Conservation (phyloP, 2,113 vertebrate species). For the Albula glossodonta region DNA sequence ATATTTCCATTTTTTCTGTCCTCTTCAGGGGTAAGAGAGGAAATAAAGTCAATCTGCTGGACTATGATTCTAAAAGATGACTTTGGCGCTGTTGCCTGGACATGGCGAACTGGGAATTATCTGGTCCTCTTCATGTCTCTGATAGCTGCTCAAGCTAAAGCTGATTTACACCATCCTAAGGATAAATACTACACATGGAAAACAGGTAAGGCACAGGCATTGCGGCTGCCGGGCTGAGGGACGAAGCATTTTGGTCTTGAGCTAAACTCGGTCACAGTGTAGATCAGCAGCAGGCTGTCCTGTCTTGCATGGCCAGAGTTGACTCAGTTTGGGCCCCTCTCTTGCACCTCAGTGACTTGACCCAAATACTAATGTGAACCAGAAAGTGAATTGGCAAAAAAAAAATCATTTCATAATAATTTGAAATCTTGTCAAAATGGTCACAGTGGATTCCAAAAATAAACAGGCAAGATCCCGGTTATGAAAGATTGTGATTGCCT, state of each 20-base stretch:
- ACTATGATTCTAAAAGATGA: constrained; percentile 88
- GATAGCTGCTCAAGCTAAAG: constrained; percentile 68
- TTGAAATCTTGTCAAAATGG: background rate
- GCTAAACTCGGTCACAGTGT: background rate
- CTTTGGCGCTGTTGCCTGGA: constrained; percentile 72
- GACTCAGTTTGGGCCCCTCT: background rate
- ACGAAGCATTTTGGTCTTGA: background rate
- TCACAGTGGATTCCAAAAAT: background rate
- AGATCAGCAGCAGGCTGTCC: too few relatives aligned
- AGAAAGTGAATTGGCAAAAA: background rate
- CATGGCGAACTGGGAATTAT: constrained; percentile 69
- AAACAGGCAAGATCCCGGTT: background rate
- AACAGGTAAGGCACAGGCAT: constrained; percentile 79
- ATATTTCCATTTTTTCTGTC: constrained; percentile 25
- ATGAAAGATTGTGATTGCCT: too few relatives aligned
- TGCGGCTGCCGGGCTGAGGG: background rate
- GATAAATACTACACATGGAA: constrained; percentile 89
- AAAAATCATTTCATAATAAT: too few relatives aligned
- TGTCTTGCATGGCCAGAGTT: too few relatives aligned
- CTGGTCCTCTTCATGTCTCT: constrained; percentile 74
- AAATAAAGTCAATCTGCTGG: constrained; percentile 73
- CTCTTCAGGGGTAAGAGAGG: constrained; percentile 77
- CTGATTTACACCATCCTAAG: constrained; percentile 76
- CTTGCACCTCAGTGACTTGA: background rate
- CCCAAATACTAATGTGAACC: background rate